phyloP scores from a whole-genome alignment of 2,888 invertebrate genomes.

The Cephus runcator region DNA sequence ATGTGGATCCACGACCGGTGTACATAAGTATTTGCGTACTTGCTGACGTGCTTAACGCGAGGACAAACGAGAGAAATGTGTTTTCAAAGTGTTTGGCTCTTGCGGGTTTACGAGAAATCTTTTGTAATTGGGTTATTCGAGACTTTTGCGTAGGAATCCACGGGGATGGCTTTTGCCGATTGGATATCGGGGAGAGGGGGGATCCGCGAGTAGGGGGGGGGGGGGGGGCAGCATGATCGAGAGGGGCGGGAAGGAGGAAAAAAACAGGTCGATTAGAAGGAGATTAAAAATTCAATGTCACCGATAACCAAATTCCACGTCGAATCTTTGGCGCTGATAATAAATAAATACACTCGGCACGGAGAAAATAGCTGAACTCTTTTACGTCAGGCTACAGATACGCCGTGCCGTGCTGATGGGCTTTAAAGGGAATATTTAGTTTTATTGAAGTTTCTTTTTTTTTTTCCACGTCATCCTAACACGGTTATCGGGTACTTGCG shows the following conservation, averaged over 20 bases:
- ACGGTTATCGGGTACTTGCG: no score
- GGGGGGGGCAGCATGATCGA: no score
- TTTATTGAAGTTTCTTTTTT: no score
- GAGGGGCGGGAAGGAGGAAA: no score
- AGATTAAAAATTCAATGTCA: constrained; percentile 47
- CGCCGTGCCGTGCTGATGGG: no score
- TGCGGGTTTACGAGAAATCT: no score
- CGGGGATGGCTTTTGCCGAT: background rate
- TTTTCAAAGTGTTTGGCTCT: background rate
- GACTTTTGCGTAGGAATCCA: background rate
- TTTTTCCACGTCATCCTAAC: no score
- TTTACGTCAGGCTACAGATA: rapidly evolving
- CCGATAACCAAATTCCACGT: constrained; percentile 33
- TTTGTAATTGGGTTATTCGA: background rate
- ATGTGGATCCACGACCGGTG: background rate
- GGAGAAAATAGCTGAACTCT: background rate
- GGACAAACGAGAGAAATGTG: background rate
- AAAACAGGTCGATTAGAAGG: background rate
- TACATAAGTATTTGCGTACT: background rate
- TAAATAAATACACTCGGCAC: background rate
- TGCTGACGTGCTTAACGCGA: no score
- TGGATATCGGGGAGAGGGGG: no score
- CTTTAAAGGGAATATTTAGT: no score
- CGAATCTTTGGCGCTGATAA: background rate
- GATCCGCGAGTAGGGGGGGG: no score